phyloP scores from a whole-genome alignment of 2,113 vertebrate genomes.

The Sinosuthora webbiana region DNA sequence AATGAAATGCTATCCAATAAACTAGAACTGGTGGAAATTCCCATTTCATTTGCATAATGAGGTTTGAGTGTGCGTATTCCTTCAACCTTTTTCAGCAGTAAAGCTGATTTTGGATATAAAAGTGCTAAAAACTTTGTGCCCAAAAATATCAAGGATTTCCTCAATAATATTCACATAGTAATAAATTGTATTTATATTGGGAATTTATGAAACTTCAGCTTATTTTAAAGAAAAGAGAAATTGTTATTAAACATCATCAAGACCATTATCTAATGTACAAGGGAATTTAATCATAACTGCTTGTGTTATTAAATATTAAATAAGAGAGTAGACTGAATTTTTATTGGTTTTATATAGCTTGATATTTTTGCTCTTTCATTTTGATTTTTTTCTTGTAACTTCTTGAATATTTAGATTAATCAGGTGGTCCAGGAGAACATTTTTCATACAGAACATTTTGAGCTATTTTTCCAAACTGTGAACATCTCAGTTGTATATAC shows the following conservation, averaged over 20 bases:
- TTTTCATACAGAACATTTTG: neutral
- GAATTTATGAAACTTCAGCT: neutral
- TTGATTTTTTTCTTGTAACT: neutral
- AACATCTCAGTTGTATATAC: neutral
- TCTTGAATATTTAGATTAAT: neutral
- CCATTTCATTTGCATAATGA: neutral
- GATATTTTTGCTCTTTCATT: neutral
- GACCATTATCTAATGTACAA: neutral
- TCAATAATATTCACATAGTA: neutral
- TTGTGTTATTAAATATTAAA: neutral
- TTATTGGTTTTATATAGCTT: neutral
- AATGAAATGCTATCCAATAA: neutral
- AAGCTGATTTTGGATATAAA: neutral
- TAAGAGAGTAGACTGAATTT: neutral
- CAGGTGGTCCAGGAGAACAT: neutral
- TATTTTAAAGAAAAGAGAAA: neutral
- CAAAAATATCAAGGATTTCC: neutral
- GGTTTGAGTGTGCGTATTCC: neutral
- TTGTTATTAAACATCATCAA: neutral
- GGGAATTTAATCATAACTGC: neutral
- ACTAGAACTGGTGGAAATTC: slow-evolving; percentile 4
- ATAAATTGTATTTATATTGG: neutral
- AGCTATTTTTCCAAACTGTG: neutral
- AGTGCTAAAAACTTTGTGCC: neutral
- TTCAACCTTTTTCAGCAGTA: neutral